A percentile compares a stretch with the other conserved stretches of the same genome.
Conservation (phyloP, 2,797 vertebrate genomes). For the Eulemur albifrons region DNA sequence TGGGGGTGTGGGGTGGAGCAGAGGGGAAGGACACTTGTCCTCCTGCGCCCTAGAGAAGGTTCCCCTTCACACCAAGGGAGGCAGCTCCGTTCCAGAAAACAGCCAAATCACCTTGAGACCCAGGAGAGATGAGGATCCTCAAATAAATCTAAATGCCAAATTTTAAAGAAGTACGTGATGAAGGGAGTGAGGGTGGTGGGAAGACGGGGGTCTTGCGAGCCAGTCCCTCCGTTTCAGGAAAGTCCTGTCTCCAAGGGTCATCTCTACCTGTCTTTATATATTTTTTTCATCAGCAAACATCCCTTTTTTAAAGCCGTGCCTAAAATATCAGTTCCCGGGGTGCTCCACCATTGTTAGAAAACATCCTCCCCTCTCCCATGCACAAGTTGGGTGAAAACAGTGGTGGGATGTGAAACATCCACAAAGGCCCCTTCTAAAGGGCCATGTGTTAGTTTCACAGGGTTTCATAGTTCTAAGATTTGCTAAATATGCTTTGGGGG, state of each 20-base stretch:
- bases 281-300: conserved; percentile 5
- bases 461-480: conserved; percentile 84
- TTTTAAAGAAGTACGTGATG: background rate
- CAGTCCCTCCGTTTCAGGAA: background rate
- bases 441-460: conserved; percentile 87
- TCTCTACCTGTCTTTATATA: background rate
- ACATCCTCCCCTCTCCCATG: conserved; percentile 75
- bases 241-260: background rate
- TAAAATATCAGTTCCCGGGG: background rate
- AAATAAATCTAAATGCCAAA: background rate
- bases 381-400: conserved; percentile 77
- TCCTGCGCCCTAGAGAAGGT: background rate
- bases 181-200: background rate
- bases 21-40: background rate
- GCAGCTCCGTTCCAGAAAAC: background rate
- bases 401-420: conserved; percentile 72
- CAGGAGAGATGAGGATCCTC: background rate
- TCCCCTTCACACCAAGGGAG: background rate
- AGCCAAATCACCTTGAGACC: background rate
- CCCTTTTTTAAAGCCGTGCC: conserved; percentile 18
- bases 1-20: background rate
- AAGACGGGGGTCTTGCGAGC: background rate
- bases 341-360: conserved; percentile 61
- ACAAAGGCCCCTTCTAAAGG: conserved; percentile 81
- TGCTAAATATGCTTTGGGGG: conserved; percentile 88